Evolutionary conservation across 1,140 invertebrate species (phyloP), one percentile per base, ranked within the genome.

Genomic region (Neuroterus valhalla): DNA sequence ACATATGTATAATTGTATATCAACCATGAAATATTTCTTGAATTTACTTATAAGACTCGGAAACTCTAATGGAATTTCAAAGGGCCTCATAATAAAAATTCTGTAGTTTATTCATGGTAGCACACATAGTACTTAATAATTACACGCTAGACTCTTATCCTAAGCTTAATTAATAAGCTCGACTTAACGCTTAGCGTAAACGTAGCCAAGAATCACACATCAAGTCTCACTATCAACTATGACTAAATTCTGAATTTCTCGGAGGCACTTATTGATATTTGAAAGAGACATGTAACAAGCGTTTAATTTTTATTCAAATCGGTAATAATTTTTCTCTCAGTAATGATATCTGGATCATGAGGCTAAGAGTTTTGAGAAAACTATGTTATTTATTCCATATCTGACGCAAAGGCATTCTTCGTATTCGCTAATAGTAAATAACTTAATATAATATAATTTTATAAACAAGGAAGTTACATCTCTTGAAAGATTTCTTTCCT

Each of bases 101-200:
- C 43, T 48, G 67, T 46, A 12, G 74, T 81, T 79, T 79, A 80
- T 81, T 81, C 68, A 69, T 80, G 75, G 26, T 42, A 44, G n/a
- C 66, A 68, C 70, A 66, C n/a, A 67, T 70, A 72, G 31, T 71
- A 72, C 42, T 66, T 52, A 66, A 66, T 8, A 66, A 3, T 55
- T 71, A 11, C 72, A 77, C 71, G 46, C 70, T 43, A 77, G 46
- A 68, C 5, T 46, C 55, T n/a, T 17, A 68, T 10, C 44, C 11
- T 52, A 21, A 50, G n/a, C 62, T 26, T 50, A 74, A 70, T 70
- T 48, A 45, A 43, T 8, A 31, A n/a, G 6, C 19, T 68, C 26
- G 19, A 68, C 17, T 69, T n/a, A 15, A 52, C 2, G 12, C 19
- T 31, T 62, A 4, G 21, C 12, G 3, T 62, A 31, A 62, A 21